Base-by-base conservation (phyloP, 2,888 invertebrate genomes). In the Odontocerum albicorne region DNA sequence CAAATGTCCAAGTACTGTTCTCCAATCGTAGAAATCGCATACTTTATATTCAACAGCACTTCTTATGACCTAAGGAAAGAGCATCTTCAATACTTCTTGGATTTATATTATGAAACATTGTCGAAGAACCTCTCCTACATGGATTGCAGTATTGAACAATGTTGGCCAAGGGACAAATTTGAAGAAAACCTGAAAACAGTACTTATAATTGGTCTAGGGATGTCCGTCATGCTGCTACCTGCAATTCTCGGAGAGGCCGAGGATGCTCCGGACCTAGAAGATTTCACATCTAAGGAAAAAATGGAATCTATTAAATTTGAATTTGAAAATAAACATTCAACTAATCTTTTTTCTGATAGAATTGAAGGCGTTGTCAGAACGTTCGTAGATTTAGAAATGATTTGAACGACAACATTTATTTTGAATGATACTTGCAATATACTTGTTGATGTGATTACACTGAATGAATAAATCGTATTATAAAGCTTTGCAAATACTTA, bases 11-110 rank as follows among this genome's bases (percentile, higher is more conserved):
- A 46, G 17, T 10, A 36, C 6, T 10, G 46, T 15, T 61, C 61
- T n/a, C 61, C 61, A 2, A 13, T 61, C 4, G 43, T 53, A n/a
- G 61, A 61, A 27, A 32, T 61, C n/a, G 51, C 47, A n/a, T 56
- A 56, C 39, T 10, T 59, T 8, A 21, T 61, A 4, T 56, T 55
- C 43, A 47, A 40, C n/a, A 54, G 56, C 36, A 59, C 56, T 1
- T 53, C 49, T 16, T 20, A 59, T n/a, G 35, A 53, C 0, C 10
- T 54, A 2, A 35, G 58, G 10, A 17, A 31, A 3, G n/a, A 50
- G n/a, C 51, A 56, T 21, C 50, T 46, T 31, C 2, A 31, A 3
- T 31, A 50, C 10, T 15, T 61, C 3, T 16, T 61, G 22, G 40
- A 58, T 15, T 27, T 46, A 16, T 61, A 61, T 27, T 42, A 61